Percentiles rank a stretch among this genome's conserved stretches.
phyloP scores from a whole-genome alignment of 53 echinoderm and acorn worm genomes.

The Astropecten irregularis region DNA sequence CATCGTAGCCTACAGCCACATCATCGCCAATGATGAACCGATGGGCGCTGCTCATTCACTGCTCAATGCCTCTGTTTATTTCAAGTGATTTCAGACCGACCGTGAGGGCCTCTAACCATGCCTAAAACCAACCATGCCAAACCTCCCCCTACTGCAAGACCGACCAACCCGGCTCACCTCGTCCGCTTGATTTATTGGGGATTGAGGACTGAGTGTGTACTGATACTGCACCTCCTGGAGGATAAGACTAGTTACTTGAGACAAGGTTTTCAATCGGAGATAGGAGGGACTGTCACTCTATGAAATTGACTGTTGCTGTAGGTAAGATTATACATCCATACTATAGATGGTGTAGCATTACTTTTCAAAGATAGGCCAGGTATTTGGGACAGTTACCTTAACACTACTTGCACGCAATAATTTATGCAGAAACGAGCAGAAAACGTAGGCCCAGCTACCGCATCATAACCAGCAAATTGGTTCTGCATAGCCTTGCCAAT shows the following conservation, averaged over 20 bases:
- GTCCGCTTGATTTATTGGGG: constrained; percentile 30
- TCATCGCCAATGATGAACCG: constrained; percentile 1
- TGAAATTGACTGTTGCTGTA: constrained; percentile 19
- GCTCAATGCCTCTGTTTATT: constrained; percentile 16
- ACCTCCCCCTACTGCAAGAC: not conserved
- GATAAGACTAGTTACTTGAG: constrained; percentile 9
- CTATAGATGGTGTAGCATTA: not conserved
- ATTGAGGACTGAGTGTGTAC: not conserved
- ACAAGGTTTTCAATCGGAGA: constrained; percentile 8
- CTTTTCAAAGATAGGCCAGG: not conserved
- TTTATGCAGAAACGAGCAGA: not conserved
- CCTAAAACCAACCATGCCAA: not conserved
- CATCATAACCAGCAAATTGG: no score
- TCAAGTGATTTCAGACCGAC: constrained; percentile 8
- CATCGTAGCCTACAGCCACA: constrained; percentile 17
- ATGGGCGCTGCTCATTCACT: constrained; percentile 17
- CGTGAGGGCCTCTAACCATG: no score
- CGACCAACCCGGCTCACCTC: not conserved
- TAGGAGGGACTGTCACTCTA: constrained; percentile 8
- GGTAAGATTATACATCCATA: not conserved
- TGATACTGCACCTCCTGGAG: not conserved
- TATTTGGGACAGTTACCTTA: not conserved
- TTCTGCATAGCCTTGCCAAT: no score
- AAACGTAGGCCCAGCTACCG: no score
- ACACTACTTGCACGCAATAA: not conserved